phyloP scores from a whole-genome alignment of 2,797 vertebrate genomes.

The Amblyopsis hoosieri region DNA sequence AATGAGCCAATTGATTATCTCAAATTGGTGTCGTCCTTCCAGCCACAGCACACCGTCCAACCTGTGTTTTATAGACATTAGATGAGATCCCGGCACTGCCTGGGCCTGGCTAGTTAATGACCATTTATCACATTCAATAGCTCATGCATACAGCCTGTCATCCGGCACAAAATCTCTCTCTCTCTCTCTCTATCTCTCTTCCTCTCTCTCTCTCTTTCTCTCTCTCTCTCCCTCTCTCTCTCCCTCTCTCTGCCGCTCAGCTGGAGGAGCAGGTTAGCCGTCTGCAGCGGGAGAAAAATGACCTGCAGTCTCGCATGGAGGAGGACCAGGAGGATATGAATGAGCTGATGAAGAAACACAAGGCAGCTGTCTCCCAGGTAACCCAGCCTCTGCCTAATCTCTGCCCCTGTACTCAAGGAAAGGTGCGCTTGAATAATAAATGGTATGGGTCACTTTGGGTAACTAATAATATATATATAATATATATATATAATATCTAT shows the following conservation, averaged over 20 bases:
- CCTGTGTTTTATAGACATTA: conserved; percentile 64
- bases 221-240: conserved; percentile 4
- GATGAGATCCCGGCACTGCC: conserved; percentile 63
- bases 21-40: conserved; percentile 68
- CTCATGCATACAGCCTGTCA: conserved; percentile 68
- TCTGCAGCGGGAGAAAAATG: conserved; percentile 95
- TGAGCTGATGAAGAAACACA: conserved; percentile 99
- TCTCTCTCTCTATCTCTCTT: conserved; percentile 12
- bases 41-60: conserved; percentile 58
- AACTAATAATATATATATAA: no score
- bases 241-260: conserved; percentile 68
- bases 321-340: conserved; percentile 99
- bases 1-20: conserved; percentile 79
- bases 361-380: conserved; percentile 94
- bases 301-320: conserved; percentile 93
- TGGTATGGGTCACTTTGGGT: no score
- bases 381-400: conserved; percentile 7
- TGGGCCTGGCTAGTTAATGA: conserved; percentile 58
- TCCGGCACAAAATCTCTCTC: conserved; percentile 29
- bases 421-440: no score
- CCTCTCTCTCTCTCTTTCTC: not conserved
- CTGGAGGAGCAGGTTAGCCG: conserved; percentile 96
- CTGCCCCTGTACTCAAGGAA: not conserved
- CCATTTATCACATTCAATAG: conserved; percentile 72
- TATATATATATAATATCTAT: no score